Conservation (phyloP, 1,140 invertebrate species). For the Brachionus paranguensis region DNA sequence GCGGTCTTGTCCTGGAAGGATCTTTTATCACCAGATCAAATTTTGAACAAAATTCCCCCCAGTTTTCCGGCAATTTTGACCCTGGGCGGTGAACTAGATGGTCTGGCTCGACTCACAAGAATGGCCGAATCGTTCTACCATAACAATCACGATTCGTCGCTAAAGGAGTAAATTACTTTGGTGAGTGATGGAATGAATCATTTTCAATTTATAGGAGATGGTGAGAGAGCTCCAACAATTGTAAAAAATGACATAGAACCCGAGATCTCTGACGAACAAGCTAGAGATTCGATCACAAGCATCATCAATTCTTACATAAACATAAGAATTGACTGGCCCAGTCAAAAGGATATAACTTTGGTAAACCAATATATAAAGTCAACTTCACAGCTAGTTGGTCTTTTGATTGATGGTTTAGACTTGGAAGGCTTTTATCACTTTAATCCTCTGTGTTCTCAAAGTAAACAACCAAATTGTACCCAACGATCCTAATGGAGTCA, state of each 20-base stretch:
- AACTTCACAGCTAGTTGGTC: background rate
- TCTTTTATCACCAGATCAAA: constrained; percentile 15
- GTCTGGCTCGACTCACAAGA: constrained; percentile 33
- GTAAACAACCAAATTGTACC: background rate
- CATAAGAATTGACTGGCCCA: too few species aligned
- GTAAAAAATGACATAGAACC: constrained; percentile 38
- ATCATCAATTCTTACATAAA: too few species aligned
- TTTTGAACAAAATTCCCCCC: background rate
- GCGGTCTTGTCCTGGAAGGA: constrained; percentile 23
- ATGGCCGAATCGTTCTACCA: constrained; percentile 21
- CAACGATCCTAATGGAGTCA: background rate
- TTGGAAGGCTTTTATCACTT: constrained; percentile 39
- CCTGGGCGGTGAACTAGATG: constrained; percentile 22
- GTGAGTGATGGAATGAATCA: constrained; percentile 36
- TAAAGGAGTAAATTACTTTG: background rate
- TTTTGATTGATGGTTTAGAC: background rate
- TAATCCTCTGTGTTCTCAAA: background rate
- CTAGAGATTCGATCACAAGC: background rate
- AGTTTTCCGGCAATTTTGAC: background rate
- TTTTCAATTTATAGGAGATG: constrained; percentile 10
- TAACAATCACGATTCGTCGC: background rate
- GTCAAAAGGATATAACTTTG: background rate
- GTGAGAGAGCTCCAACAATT: background rate
- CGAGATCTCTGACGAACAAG: background rate
- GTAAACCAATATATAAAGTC: background rate